Base-by-base conservation (phyloP, 2,113 vertebrate genomes). In the Microcebus griseorufus region DNA sequence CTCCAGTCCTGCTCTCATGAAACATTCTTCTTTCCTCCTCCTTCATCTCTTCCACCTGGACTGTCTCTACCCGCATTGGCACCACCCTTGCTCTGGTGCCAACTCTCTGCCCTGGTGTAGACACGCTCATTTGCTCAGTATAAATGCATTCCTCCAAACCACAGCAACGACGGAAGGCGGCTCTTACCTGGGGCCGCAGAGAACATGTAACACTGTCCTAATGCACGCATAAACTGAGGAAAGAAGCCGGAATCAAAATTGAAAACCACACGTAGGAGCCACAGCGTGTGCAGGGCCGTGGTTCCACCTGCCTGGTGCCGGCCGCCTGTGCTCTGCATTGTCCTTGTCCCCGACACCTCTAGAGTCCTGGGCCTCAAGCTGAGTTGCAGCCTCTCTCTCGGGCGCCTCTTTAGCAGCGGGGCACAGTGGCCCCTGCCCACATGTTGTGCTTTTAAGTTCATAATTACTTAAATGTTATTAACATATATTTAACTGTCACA, bases 271-370 rank as follows among this genome's bases (percentile, higher is more conserved):
- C 23, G 2, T 10, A 2, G 12, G 22, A 62, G 22, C 29, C 27
- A 18, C 22, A 20, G 7, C 1, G 8, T 3, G 6, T 65, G 6
- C 34, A 3, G 17, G 3, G 48, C 17, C 16, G 73, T 2, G 29
- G 82, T 45, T 45, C 42, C 1, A 4, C 29, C 42, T 37, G 22
- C 18, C 64, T 1, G 3, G 32, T 3, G 23, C 34, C 60, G 34
- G n/a, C n/a, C 9, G 9, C 65, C 7, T 2, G 32, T 18, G 13
- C 45, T 73, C 29, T 9, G 17, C 17, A 45, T n/a, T 29, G 32
- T 37, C 27, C 11, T 10, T 23, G 51, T 37, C 27, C 53, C 53
- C 1, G 2, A 5, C 8, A 29, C 1, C 0, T 10, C 17, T 34
- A 4, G 6, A 23, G 17, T 9, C 39, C n/a, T 37, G 6, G 2